Evolutionary conservation across 2,888 invertebrate genomes (phyloP).

Genomic region (Caenorhabditis wallacei): DNA sequence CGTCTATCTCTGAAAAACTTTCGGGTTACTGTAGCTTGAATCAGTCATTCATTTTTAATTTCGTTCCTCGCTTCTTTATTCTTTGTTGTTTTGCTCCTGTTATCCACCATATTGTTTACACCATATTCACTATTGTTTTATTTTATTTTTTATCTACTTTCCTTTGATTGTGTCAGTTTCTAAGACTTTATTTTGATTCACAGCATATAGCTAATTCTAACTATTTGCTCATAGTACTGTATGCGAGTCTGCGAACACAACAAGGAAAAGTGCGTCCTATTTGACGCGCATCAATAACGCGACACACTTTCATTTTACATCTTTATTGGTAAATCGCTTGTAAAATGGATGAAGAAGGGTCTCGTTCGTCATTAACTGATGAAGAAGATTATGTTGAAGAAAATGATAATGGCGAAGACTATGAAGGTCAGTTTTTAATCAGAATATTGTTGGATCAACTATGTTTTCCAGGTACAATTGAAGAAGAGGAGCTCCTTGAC

Average conservation of each 20-base stretch:
- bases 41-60: neutral
- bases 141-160: too few species aligned
- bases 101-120: too few species aligned
- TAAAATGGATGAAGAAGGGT: constrained; percentile 56
- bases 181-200: too few species aligned
- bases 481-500: constrained; percentile 79
- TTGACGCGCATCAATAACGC: constrained; percentile 24
- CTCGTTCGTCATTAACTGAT: constrained; percentile 57
- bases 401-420: constrained; percentile 75
- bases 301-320: neutral
- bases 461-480: constrained; percentile 77
- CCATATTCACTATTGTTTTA: too few species aligned
- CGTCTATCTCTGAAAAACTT: constrained; percentile 31
- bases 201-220: too few species aligned
- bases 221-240: constrained; percentile 16
- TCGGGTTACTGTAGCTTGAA: constrained; percentile 25
- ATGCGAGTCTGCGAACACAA: constrained; percentile 34
- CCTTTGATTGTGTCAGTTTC: too few species aligned
- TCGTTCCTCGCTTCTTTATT: too few species aligned
- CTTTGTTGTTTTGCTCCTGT: too few species aligned
- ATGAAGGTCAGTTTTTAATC: constrained; percentile 76
- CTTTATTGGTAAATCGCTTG: neutral
- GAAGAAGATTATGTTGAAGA: constrained; percentile 70
- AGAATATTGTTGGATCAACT: neutral
- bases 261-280: neutral